Percentiles rank a stretch among this genome's conserved stretches.
phyloP scores from a whole-genome alignment of 1,140 invertebrate species.

The Drosophila pachea region DNA sequence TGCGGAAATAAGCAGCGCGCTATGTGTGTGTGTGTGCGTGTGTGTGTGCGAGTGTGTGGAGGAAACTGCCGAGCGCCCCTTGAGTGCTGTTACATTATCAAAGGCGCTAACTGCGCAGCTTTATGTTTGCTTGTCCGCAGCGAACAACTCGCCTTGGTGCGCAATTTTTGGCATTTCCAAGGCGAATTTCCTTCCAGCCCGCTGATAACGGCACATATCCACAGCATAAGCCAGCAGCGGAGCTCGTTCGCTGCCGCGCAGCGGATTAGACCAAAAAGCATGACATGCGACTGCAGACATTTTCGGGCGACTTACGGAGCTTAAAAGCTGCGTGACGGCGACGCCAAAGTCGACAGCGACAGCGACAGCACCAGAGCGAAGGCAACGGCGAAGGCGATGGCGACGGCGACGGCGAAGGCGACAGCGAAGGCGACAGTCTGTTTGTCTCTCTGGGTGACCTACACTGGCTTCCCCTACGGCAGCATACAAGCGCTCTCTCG shows the following conservation, averaged over 20 bases:
- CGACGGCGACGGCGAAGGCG: constrained; percentile 16
- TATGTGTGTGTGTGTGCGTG: background rate
- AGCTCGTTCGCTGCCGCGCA: background rate
- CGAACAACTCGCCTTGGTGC: constrained; percentile 6
- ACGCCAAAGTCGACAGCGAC: constrained; percentile 7
- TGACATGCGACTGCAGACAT: constrained; percentile 20
- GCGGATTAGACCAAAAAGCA: constrained; percentile 25
- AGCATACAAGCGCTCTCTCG: constrained; percentile 11
- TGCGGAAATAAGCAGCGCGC: constrained; percentile 48
- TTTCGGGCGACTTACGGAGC: constrained; percentile 17
- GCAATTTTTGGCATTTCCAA: constrained; percentile 37
- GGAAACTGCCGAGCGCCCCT: constrained; percentile 22
- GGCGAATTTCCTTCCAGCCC: constrained; percentile 11
- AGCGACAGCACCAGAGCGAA: background rate
- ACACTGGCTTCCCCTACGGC: constrained; percentile 54
- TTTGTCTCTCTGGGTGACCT: constrained; percentile 62
- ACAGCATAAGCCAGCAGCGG: constrained; percentile 1
- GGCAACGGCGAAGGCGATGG: background rate
- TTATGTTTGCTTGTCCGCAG: constrained; percentile 11
- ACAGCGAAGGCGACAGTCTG: too few species aligned
- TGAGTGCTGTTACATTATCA: constrained; percentile 38
- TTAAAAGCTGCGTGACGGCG: constrained; percentile 38
- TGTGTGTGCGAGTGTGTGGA: constrained; percentile 1
- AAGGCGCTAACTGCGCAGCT: constrained; percentile 56
- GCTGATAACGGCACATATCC: constrained; percentile 29